These are phyloP conservation scores for Euschistus heros DNA, from an alignment of 1,140 invertebrate genomes.

Conservation along the genomic window DNA sequence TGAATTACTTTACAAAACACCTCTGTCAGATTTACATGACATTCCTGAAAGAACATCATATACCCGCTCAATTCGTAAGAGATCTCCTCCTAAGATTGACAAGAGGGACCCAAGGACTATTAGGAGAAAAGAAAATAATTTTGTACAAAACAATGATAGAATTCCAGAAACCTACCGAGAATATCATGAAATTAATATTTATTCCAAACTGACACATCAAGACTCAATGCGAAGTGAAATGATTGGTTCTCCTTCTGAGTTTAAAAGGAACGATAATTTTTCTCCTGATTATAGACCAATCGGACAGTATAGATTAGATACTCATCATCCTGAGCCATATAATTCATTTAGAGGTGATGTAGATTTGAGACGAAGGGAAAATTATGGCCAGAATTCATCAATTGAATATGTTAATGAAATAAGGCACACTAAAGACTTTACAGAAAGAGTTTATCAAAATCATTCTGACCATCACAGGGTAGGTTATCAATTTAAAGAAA, in stretches of 20 bases:
- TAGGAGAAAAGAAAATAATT: not conserved
- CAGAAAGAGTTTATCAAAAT: not conserved
- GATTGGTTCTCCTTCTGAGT: not conserved
- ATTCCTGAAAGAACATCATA: not conserved
- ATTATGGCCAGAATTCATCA: not conserved
- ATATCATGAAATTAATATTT: not conserved
- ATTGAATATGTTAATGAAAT: not conserved
- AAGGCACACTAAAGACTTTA: not conserved
- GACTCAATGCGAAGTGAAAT: not conserved
- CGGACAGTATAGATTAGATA: not conserved
- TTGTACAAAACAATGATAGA: not conserved
- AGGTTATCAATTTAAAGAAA: not conserved
- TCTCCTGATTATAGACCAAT: not conserved
- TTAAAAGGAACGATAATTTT: not conserved
- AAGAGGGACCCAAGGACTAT: not conserved
- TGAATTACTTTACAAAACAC: conserved; percentile 5
- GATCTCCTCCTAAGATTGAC: not conserved
- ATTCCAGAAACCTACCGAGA: conserved; percentile 4
- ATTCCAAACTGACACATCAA: not conserved
- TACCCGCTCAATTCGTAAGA: not conserved
- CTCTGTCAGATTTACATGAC: conserved; percentile 6
- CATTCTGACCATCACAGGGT: not conserved
- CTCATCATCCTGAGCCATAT: not conserved
- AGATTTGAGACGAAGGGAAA: not conserved
- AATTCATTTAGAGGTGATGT: not conserved